Evolutionary conservation across 2,888 invertebrate genomes (phyloP).

Genomic region (Tillus elongatus): DNA sequence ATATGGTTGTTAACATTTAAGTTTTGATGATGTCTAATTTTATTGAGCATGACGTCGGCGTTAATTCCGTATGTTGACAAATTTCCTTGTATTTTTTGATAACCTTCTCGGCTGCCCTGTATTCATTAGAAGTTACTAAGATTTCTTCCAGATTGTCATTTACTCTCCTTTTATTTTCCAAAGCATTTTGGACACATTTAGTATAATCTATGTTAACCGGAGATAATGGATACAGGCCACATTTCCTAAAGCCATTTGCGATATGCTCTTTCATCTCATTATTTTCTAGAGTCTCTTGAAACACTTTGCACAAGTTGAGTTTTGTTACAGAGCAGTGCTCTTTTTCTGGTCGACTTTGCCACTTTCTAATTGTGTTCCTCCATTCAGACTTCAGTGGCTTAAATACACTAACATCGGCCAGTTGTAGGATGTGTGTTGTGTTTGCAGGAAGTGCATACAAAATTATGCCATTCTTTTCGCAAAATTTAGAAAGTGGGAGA

Average conservation of each 20-base stretch:
- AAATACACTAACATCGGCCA: conserved; percentile 5
- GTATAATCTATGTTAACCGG: conserved; percentile 1
- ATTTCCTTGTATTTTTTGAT: too few species aligned
- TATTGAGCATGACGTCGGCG: too few species aligned
- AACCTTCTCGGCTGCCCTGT: too few species aligned
- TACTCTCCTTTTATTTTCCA: too few species aligned
- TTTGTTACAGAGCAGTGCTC: background rate
- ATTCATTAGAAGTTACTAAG: too few species aligned
- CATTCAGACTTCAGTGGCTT: conserved; percentile 1
- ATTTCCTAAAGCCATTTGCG: background rate
- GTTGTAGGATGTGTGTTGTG: conserved; percentile 3
- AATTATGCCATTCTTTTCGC: too few species aligned
- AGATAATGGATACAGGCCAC: background rate
- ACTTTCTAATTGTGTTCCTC: conserved; percentile 3
- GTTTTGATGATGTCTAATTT: too few species aligned
- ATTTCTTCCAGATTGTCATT: too few species aligned
- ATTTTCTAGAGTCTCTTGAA: background rate
- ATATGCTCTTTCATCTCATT: background rate
- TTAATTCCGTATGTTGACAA: too few species aligned
- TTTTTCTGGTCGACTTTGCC: background rate
- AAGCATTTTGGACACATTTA: background rate
- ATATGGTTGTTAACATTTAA: too few species aligned
- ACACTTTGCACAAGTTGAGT: background rate
- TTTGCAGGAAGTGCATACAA: too few species aligned
- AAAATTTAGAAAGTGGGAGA: too few species aligned